Base-by-base conservation (phyloP, 1,140 invertebrate genomes). In the Brachionus paranguensis region DNA sequence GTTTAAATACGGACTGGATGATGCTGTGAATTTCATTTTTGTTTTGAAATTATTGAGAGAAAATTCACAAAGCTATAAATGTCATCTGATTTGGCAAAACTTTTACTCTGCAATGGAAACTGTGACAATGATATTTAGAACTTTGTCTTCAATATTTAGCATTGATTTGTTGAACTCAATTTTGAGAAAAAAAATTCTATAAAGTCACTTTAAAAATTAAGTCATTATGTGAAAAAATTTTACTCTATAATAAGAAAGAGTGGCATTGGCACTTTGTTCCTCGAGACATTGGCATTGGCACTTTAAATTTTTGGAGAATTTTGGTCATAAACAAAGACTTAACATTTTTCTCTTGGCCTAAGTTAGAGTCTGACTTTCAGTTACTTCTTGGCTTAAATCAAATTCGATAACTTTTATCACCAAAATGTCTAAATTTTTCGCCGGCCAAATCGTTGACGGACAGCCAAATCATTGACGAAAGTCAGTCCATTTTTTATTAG, bases 31-130 rank as follows among this genome's bases (percentile, higher is more conserved):
- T n/a, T n/a, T n/a, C n/a, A n/a, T n/a, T n/a, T n/a, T n/a, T n/a
- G n/a, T n/a, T n/a, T n/a, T n/a, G n/a, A n/a, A n/a, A n/a, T n/a
- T n/a, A n/a, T n/a, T n/a, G n/a, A n/a, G n/a, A n/a, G n/a, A n/a
- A n/a, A n/a, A n/a, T n/a, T n/a, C n/a, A n/a, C n/a, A n/a, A n/a
- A n/a, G n/a, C n/a, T 85, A 55, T 86, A 87, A 24, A 85, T 83
- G 14, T 86, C 85, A 83, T 85, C 87, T 8, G 86, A 88, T 70
- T 85, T 84, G 5, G 65, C 24, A 79, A 88, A 86, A 55, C 89
- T 88, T 10, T 86, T 85, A 85, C 88, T 89, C 45, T 86, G 87
- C 64, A 88, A 45, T 17, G 89, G 88, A 81, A 90, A 89, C 83
- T 87, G 78, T 86, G 85, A 89, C 86, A 47, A n/a, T n/a, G n/a